These are phyloP conservation scores for Augiades crinisus DNA, from an alignment of 2,888 invertebrate species.

Conservation along the genomic window DNA sequence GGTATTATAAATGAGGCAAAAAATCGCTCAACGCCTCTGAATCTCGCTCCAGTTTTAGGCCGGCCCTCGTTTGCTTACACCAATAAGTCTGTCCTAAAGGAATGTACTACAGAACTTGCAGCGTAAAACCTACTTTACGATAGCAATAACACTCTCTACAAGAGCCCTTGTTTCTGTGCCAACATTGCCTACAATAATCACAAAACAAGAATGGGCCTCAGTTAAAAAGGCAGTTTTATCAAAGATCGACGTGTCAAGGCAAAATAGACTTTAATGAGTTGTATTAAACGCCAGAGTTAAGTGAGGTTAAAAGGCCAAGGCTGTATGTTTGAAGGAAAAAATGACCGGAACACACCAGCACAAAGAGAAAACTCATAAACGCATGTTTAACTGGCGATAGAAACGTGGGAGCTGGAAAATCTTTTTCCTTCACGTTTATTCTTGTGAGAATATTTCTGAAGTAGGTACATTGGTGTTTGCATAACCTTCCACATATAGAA, in stretches of 20 bases:
- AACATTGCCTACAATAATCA: conserved; percentile 26
- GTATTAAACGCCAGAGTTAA: neutral
- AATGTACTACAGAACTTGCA: conserved; percentile 49
- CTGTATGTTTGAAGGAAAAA: conserved; percentile 10
- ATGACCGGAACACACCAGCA: neutral
- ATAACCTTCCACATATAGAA: too few relatives aligned
- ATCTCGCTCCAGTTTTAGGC: neutral
- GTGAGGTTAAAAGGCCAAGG: neutral
- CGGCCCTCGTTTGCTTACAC: conserved; percentile 41
- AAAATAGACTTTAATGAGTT: neutral
- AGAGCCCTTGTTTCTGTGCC: conserved; percentile 29
- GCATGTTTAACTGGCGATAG: neutral
- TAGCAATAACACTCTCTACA: conserved; percentile 49
- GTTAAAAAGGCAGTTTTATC: conserved; percentile 17
- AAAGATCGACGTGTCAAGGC: conserved; percentile 1
- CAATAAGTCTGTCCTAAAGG: conserved; percentile 48
- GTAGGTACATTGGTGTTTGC: neutral
- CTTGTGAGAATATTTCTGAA: neutral
- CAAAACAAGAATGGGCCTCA: conserved; percentile 17
- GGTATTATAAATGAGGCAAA: neutral
- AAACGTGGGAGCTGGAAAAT: neutral
- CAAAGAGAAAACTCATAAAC: conserved; percentile 3
- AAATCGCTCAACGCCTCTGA: neutral
- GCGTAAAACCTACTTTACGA: conserved; percentile 53
- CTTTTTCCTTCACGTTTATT: neutral